These are phyloP conservation scores for Deroplatys truncata DNA, from an alignment of 2,888 invertebrate genomes.

Conservation along the genomic window DNA sequence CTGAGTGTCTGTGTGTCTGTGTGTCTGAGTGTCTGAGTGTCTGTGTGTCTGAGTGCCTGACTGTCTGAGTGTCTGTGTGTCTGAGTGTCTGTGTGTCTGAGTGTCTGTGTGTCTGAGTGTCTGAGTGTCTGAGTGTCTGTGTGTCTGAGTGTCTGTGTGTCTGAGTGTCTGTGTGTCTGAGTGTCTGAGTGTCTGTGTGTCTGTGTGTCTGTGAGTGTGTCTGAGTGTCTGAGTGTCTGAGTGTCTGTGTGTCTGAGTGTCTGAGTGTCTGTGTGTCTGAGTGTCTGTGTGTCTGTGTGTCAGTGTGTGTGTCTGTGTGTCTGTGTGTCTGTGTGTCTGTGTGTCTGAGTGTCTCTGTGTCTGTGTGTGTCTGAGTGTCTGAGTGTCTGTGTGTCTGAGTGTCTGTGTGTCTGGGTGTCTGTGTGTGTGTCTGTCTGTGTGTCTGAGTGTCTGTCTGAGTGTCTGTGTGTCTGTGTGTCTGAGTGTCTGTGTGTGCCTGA, in stretches of 20 bases:
- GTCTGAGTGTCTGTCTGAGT: background rate
- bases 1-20: background rate
- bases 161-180: background rate
- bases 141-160: background rate
- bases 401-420: too few species aligned
- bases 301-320: background rate
- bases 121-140: background rate
- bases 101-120: background rate
- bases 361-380: background rate
- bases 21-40: background rate
- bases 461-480: background rate
- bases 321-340: background rate
- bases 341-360: background rate
- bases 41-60: too few species aligned
- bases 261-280: background rate
- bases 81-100: background rate
- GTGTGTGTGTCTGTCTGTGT: background rate
- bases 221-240: background rate
- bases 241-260: background rate
- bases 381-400: background rate
- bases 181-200: background rate
- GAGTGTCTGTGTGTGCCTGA: background rate
- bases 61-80: too few species aligned
- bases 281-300: background rate
- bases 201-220: background rate